Base-by-base conservation (phyloP, 2,888 invertebrate genomes). In the Nowickia ferox region DNA sequence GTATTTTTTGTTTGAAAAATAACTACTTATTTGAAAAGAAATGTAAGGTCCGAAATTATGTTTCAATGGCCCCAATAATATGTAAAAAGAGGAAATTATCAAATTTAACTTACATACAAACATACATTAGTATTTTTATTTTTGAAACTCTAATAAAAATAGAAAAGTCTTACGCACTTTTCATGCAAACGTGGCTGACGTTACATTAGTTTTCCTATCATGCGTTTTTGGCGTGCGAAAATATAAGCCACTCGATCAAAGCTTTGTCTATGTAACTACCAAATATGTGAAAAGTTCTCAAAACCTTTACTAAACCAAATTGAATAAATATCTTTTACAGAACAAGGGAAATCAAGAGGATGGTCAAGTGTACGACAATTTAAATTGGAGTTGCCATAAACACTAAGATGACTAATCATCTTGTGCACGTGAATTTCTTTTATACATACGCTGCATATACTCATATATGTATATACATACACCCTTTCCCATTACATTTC, bases 161-260 rank as follows among this genome's bases (percentile, higher is more conserved):
- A 30, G 30, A 30, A 30, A 30, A 30, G 30, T 30, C 30, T 30
- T 30, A 30, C 30, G 0, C 6, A 30, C 0, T 30, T 30, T 30
- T 30, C 30, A 30, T 30, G 6, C 30, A 30, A 30, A 30, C 30
- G 30, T 30, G 5, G 6, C 30, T 6, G 5, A 30, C 6, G 30
- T 30, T 30, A 75, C 75, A 79, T 79, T 69, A 79, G 71, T 30
- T 84, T 75, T 79, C 68, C 55, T 65, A 75, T 79, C 84, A 65
- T 79, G 69, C 65, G 74, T 71, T 75, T 51, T 48, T 78, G 74
- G 79, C 75, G 63, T 79, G 69, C 79, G 48, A 69, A 63, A 75
- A 42, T 61, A 51, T 59, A 69, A 75, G 9, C n/a, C n/a, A 48
- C 9, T 48, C 10, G 8, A 9, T n/a, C 9, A n/a, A 48, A 48